Base-by-base conservation (phyloP, 2,797 vertebrate genomes). In the Nyctibius grandis region DNA sequence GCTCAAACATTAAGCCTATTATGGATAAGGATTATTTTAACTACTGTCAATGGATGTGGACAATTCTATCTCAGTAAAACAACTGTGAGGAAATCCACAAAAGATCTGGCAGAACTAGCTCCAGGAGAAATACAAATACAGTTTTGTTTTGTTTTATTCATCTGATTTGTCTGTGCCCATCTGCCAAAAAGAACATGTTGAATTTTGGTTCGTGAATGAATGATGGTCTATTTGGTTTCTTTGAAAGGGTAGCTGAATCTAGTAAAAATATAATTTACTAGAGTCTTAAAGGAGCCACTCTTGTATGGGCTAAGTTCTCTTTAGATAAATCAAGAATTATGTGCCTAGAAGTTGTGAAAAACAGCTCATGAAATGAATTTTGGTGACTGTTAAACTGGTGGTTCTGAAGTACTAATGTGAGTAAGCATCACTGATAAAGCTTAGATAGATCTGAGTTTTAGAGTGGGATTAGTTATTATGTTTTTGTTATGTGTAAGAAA, bases 41-140 rank as follows among this genome's bases (percentile, higher is more conserved):
- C 59, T 92, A 3, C 42, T 92, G 45, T 96, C 90, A 84, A 15
- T 92, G 72, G 29, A 63, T 85, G 60, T 65, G 53, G 85, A 95
- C 77, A 96, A 95, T 63, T 80, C 29, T 95, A 94, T 96, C 93
- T 87, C 89, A 89, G 75, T 82, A 77, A 93, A 96, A 91, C 92
- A 95, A 96, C 65, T 91, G 92, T 91, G 72, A 84, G 44, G 38
- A 91, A 92, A 85, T 89, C 65, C 78, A 94, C 65, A 91, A 92
- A 90, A 88, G 47, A 93, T 83, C 85, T 94, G 74, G 65, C 77
- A 94, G 61, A 83, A 44, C 26, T 79, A 53, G 28, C 14, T 95
- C 11, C 64, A 68, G 34, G 34, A 95, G 84, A 97, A 95, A 88
- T 28, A 72, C 11, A 89, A 93, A 91, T 77, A 31, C 61, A 67